A percentile compares a stretch with the other conserved stretches of the same genome.
Conservation (phyloP, 2,797 vertebrate species). For the Pygocentrus nattereri region DNA sequence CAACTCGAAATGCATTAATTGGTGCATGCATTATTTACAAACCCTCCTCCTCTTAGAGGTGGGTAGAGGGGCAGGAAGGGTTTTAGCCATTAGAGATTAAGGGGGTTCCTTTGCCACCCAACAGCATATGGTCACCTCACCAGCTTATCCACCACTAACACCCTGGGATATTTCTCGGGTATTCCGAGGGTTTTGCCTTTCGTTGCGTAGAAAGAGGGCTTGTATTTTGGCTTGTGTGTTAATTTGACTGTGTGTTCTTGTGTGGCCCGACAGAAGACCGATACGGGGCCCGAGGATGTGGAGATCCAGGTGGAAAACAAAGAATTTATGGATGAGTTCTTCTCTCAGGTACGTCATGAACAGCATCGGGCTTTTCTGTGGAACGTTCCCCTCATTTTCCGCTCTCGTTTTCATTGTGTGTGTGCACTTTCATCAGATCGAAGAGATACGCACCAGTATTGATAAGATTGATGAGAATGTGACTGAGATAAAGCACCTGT, state of each 20-base stretch:
- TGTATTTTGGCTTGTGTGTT: too few relatives aligned
- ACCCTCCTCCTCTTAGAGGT: too few relatives aligned
- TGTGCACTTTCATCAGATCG: slow-evolving; percentile 76
- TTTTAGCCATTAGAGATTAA: slow-evolving; percentile 24
- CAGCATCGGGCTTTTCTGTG: background rate
- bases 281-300: slow-evolving; percentile 83
- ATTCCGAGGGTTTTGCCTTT: background rate
- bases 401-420: background rate
- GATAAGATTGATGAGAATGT: slow-evolving; percentile 92
- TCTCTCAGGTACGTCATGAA: slow-evolving; percentile 81
- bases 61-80: slow-evolving; percentile 16
- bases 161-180: background rate
- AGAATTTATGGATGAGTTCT: slow-evolving; percentile 96
- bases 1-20: background rate
- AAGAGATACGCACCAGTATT: slow-evolving; percentile 89
- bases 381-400: background rate
- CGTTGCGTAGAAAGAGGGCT: background rate
- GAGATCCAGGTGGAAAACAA: slow-evolving; percentile 88
- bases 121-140: slow-evolving; percentile 6
- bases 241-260: slow-evolving; percentile 3
- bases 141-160: background rate
- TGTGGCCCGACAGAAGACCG: slow-evolving; percentile 77
- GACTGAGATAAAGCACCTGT: slow-evolving; percentile 90
- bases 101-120: background rate
- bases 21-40: background rate